These are phyloP conservation scores for Engraulis encrasicolus DNA, from an alignment of 2,113 vertebrate genomes.

Conservation along the genomic window DNA sequence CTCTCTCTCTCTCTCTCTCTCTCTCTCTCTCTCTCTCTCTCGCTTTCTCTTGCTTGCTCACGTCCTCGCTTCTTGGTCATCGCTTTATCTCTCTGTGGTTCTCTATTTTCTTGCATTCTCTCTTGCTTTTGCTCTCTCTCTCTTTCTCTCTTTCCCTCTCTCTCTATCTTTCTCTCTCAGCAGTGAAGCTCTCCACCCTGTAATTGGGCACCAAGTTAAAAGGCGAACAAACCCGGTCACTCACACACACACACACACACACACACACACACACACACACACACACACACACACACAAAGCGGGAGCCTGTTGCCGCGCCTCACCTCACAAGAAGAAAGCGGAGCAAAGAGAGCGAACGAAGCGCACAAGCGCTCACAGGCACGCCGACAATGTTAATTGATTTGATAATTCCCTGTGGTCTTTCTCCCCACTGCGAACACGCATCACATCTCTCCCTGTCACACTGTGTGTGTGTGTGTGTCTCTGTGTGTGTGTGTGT, in stretches of 20 bases:
- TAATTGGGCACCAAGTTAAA: conserved; percentile 49
- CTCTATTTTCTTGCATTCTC: not conserved
- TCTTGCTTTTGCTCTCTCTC: not conserved
- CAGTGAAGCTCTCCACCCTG: conserved; percentile 6
- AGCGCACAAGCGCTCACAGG: conserved; percentile 80
- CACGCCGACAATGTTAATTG: conserved; percentile 89
- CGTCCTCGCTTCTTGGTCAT: too few species aligned
- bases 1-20: not conserved
- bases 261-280: too few species aligned
- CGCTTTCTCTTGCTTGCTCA: too few species aligned
- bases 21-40: not conserved
- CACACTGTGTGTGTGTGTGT: conserved; percentile 61
- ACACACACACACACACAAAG: conserved; percentile 27
- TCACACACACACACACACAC: too few species aligned
- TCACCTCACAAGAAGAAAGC: conserved; percentile 83
- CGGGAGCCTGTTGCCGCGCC: conserved; percentile 72
- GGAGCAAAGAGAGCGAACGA: conserved; percentile 63
- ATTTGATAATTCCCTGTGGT: conserved; percentile 89
- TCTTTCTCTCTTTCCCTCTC: not conserved
- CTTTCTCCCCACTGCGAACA: conserved; percentile 51
- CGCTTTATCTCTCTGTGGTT: too few species aligned
- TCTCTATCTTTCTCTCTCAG: not conserved
- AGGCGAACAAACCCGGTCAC: conserved; percentile 39
- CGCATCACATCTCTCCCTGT: conserved; percentile 33
- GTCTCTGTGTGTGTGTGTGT: conserved; percentile 56